Evolutionary conservation across 92 coral and sea anemone species (phyloP).

Genomic region (Bergia sp.): DNA sequence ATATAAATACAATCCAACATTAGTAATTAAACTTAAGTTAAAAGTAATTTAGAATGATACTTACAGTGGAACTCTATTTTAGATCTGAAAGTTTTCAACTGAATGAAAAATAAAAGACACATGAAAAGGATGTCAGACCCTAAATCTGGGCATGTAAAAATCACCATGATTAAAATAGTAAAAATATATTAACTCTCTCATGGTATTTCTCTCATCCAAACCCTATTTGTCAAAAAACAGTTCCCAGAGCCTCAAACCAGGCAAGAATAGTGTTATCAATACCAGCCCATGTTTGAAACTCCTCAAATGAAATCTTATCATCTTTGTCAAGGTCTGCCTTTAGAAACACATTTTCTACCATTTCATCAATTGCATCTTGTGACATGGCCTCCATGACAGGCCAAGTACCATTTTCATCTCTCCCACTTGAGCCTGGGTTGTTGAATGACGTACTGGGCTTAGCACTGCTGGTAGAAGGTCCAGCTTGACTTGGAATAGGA

Average conservation of each 20-base stretch:
- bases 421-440: conserved; percentile 65
- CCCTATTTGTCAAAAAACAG: conserved; percentile 66
- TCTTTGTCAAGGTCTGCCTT: conserved; percentile 89
- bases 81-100: too few species aligned
- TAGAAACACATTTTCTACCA: conserved; percentile 92
- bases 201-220: neutral
- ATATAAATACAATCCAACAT: too few species aligned
- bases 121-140: too few species aligned
- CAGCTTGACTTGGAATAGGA: conserved; percentile 82
- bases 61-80: too few species aligned
- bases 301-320: conserved; percentile 91
- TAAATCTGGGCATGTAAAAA: too few species aligned
- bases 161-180: neutral
- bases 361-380: conserved; percentile 98
- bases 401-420: conserved; percentile 82
- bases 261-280: conserved; percentile 90
- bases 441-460: conserved; percentile 65
- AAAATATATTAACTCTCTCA: neutral
- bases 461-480: conserved; percentile 63
- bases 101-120: too few species aligned
- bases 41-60: too few species aligned
- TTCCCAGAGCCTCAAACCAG: conserved; percentile 99
- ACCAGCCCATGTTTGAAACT: conserved; percentile 94
- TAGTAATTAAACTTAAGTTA: too few species aligned
- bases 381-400: conserved; percentile 99